Evolutionary conservation across 2,113 vertebrate genomes (phyloP), one percentile per base, ranked within the genome.

Genomic region (Macroglossus sobrinus): DNA sequence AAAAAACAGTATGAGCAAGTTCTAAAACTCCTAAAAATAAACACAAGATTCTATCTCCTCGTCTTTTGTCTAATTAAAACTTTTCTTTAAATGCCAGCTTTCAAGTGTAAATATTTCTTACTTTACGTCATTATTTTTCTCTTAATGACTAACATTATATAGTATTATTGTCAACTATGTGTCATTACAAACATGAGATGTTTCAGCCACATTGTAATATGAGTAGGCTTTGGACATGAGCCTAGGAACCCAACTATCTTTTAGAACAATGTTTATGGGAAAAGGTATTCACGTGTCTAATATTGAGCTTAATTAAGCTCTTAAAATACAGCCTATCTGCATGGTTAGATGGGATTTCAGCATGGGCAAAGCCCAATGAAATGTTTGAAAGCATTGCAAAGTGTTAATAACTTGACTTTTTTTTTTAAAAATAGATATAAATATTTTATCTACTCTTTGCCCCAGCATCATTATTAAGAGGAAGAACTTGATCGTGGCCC

Each of bases 31-130:
- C 61, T 92, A 43, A 47, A 74, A 90, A 68, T 68, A 78, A 33
- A 55, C 21, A 57, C 15, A 64, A 90, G 21, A 55, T 19, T 74
- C 26, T 84, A 53, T 88, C 16, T 85, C 28, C 40, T 81, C 6
- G n/a, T 79, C 55, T 47, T 69, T 95, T 96, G 91, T 64, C 35
- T 75, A 45, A 18, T 89, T 55, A 68, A 93, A 91, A 86, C 24
- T 71, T 90, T 33, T 72, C 47, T 24, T 16, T 63, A 47, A 59
- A 28, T 57, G 30, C 30, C 72, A 45, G 18, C 45, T 68, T 93
- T 69, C 16, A 61, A 79, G 57, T 24, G 18, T 2, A 85, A 78
- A 8, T 91, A 81, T 2, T 84, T 76, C 35, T 82, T 47, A 40
- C 45, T 78, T 72, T 47, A 43, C 14, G 71, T 47, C 2, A 7